These are phyloP conservation scores for Micromesistius poutassou DNA, from an alignment of 2,797 vertebrate genomes.

Conservation along the genomic window DNA sequence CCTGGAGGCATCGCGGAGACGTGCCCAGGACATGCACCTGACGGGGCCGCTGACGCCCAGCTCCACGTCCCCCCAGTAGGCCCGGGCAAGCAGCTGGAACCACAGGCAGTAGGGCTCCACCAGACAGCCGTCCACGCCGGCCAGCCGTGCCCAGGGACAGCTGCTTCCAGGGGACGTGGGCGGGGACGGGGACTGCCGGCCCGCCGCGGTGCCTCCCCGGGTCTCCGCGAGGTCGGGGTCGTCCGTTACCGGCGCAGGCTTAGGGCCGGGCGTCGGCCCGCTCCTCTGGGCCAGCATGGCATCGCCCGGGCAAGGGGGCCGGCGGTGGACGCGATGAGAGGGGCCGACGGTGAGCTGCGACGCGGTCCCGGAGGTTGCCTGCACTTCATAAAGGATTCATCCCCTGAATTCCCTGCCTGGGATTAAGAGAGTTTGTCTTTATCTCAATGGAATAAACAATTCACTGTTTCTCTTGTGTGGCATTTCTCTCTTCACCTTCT, in stretches of 20 bases:
- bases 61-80: constrained; percentile 74
- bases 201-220: constrained; percentile 39
- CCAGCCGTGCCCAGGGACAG: constrained; percentile 72
- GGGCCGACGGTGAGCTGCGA: not conserved
- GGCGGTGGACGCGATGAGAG: constrained; percentile 13
- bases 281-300: constrained; percentile 74
- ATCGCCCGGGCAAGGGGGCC: constrained; percentile 50
- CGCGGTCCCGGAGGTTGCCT: not conserved
- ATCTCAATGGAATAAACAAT: not conserved
- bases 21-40: constrained; percentile 63
- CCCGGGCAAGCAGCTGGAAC: constrained; percentile 73
- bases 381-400: constrained; percentile 15
- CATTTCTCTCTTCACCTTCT: not conserved
- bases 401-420: not conserved
- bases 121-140: constrained; percentile 70
- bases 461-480: not conserved
- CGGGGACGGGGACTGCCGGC: constrained; percentile 59
- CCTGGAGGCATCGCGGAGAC: constrained; percentile 61
- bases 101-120: constrained; percentile 76
- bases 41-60: constrained; percentile 61
- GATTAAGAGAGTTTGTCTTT: not conserved
- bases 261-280: constrained; percentile 59
- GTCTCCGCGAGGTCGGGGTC: constrained; percentile 50
- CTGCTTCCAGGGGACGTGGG: constrained; percentile 48
- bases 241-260: constrained; percentile 56